Conservation (phyloP, 92 coral and sea anemone species). For the Parazoanthus swiftii region DNA sequence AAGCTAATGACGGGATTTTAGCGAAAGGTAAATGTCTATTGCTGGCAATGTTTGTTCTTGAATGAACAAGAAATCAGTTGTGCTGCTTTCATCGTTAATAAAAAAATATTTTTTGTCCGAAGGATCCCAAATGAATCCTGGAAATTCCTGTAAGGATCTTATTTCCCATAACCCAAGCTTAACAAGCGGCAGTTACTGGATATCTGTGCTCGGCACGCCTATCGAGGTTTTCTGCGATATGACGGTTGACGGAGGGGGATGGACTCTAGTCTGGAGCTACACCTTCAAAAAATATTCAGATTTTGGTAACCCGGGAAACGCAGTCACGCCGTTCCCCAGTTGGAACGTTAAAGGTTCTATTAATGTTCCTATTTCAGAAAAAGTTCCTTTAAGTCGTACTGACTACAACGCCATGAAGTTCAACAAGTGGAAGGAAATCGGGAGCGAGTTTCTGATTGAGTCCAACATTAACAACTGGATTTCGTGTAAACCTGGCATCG, state of each 20-base stretch:
- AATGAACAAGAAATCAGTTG: not conserved
- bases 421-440: not conserved
- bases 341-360: not conserved
- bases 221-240: not conserved
- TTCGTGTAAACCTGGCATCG: not conserved
- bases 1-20: too few species aligned
- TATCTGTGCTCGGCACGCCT: not conserved
- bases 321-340: not conserved
- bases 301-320: slow-evolving; percentile 3
- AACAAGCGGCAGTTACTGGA: not conserved
- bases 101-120: not conserved
- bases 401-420: slow-evolving; percentile 11
- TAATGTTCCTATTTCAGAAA: not conserved
- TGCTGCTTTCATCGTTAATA: too few species aligned
- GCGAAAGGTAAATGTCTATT: too few species aligned
- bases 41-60: too few species aligned
- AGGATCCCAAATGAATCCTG: not conserved
- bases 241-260: not conserved
- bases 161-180: not conserved
- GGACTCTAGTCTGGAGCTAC: slow-evolving; percentile 6
- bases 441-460: not conserved
- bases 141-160: not conserved
- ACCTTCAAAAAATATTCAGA: not conserved
- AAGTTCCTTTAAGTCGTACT: not conserved
- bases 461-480: slow-evolving; percentile 1